A percentile compares a stretch with the other conserved stretches of the same genome.
Conservation (phyloP, 2,797 vertebrate genomes). For the Channallabes apus region DNA sequence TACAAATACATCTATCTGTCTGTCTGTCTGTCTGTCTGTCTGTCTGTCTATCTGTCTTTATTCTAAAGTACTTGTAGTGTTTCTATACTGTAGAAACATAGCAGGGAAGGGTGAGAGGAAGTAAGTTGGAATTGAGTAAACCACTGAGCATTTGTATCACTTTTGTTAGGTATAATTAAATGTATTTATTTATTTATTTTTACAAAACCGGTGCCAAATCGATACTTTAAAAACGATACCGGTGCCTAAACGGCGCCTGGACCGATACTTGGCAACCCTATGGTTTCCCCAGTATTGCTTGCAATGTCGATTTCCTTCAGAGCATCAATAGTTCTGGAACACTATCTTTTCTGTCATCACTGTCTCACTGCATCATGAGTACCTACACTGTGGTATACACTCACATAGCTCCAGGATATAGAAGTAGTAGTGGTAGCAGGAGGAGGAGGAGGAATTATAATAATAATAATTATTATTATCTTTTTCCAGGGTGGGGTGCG, state of each 20-base stretch:
- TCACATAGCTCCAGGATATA: not conserved
- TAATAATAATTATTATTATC: not conserved
- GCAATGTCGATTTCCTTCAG: constrained; percentile 9
- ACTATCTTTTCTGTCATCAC: not conserved
- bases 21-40: too few relatives aligned
- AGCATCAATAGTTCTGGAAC: constrained; percentile 32
- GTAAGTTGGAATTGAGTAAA: constrained; percentile 23
- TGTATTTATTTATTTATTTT: too few relatives aligned
- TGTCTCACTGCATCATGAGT: constrained; percentile 47
- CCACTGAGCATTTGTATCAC: not conserved
- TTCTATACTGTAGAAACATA: not conserved
- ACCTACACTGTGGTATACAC: constrained; percentile 9
- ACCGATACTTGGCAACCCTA: too few relatives aligned
- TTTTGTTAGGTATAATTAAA: not conserved
- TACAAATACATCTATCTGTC: constrained; percentile 1
- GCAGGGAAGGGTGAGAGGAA: not conserved
- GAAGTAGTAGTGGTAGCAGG: constrained; percentile 11
- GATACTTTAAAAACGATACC: too few relatives aligned
- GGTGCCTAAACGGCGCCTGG: too few relatives aligned
- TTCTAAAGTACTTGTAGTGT: constrained; percentile 20
- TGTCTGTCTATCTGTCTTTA: not conserved
- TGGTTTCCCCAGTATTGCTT: constrained; percentile 16
- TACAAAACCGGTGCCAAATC: too few relatives aligned
- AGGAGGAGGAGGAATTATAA: not conserved
- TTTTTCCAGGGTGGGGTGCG: not conserved